Conservation (phyloP, 2,888 invertebrate species). For the Nephrotoma appendiculata region DNA sequence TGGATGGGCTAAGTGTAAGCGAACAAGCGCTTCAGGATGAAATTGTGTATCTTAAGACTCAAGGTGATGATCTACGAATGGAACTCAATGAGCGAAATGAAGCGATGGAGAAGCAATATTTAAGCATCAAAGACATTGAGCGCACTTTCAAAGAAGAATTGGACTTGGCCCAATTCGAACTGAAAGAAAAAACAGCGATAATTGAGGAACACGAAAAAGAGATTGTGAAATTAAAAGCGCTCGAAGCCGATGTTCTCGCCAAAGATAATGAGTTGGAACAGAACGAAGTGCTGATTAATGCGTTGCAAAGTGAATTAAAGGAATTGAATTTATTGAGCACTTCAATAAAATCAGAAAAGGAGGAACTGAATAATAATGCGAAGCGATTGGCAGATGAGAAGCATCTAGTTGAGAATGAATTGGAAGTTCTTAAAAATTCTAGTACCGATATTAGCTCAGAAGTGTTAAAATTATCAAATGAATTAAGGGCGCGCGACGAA, state of each 20-base stretch:
- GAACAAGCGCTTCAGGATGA: conserved; percentile 7
- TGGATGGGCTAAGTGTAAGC: neutral
- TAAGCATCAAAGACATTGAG: conserved; percentile 22
- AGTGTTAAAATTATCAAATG: neutral
- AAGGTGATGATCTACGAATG: conserved; percentile 38
- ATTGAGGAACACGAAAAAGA: neutral
- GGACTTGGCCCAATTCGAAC: conserved; percentile 7
- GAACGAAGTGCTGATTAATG: conserved; percentile 26
- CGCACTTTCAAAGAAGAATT: conserved; percentile 10
- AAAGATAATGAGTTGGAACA: conserved; percentile 20
- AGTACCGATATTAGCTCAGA: neutral
- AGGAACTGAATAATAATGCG: conserved; percentile 4
- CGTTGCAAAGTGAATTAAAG: conserved; percentile 25
- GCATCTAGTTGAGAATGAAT: neutral
- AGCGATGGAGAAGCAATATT: conserved; percentile 21
- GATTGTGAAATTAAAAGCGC: neutral
- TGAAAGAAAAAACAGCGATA: neutral
- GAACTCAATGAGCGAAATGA: conserved; percentile 20
- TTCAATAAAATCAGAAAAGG: conserved; percentile 10
- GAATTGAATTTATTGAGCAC: conserved; percentile 15
- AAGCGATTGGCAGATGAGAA: neutral
- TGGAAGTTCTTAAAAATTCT: neutral
- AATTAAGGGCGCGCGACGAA: neutral
- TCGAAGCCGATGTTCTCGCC: conserved; percentile 1
- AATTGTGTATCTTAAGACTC: conserved; percentile 10